phyloP scores from a whole-genome alignment of 2,113 vertebrate genomes.

The Aphyosemion australe region DNA sequence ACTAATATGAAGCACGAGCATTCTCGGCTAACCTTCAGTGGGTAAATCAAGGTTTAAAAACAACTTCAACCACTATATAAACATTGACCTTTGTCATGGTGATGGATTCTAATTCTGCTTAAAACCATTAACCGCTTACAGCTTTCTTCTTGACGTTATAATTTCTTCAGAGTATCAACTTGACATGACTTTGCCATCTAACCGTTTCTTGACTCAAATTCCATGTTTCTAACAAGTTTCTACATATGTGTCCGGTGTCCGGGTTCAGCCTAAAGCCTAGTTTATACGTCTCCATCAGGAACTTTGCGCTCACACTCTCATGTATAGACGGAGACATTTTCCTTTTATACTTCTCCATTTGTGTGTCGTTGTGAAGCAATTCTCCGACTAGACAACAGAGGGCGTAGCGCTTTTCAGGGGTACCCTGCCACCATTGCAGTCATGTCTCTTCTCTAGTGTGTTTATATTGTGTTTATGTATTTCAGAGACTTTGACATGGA shows the following conservation, averaged over 20 bases:
- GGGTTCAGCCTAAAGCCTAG: too few species aligned
- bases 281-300: too few species aligned
- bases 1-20: conserved; percentile 14
- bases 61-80: conserved; percentile 58
- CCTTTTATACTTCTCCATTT: too few species aligned
- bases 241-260: neutral
- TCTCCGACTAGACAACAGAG: too few species aligned
- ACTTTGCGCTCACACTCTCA: too few species aligned
- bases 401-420: too few species aligned
- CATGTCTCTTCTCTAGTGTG: too few species aligned
- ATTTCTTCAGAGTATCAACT: conserved; percentile 42
- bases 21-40: conserved; percentile 35
- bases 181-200: conserved; percentile 46
- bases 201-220: conserved; percentile 22
- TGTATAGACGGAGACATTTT: too few species aligned
- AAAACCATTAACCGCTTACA: conserved; percentile 20
- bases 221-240: conserved; percentile 5
- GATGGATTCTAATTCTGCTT: conserved; percentile 27
- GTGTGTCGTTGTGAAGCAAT: too few species aligned
- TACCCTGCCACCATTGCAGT: too few species aligned
- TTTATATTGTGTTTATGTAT: too few species aligned
- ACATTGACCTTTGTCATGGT: conserved; percentile 51
- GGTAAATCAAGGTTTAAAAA: conserved; percentile 59
- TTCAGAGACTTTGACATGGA: too few species aligned
- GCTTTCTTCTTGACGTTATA: conserved; percentile 33